phyloP scores from a whole-genome alignment of 2,888 invertebrate genomes.

The Bursaphelenchus okinawaensis region DNA sequence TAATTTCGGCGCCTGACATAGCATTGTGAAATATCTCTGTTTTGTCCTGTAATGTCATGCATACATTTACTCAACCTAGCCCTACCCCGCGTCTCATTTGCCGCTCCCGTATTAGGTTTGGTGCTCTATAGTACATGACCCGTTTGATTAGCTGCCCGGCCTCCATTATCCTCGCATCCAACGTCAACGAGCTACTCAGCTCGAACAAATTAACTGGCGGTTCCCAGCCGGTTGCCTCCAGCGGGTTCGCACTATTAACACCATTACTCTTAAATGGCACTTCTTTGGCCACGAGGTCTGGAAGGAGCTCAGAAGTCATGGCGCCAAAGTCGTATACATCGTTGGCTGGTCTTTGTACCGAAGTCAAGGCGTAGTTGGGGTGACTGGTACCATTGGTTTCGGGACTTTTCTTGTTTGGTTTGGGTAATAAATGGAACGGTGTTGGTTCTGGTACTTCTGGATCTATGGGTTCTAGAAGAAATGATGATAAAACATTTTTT shows the following conservation, averaged over 20 bases:
- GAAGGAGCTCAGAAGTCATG: conserved; percentile 19
- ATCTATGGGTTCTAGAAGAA: neutral
- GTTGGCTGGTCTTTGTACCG: no score
- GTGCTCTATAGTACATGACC: conserved; percentile 33
- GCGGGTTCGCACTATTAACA: neutral
- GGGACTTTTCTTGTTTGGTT: neutral
- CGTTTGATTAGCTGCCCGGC: conserved; percentile 33
- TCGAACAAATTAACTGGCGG: conserved; percentile 32
- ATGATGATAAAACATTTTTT: neutral
- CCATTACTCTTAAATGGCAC: neutral
- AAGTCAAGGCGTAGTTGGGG: neutral
- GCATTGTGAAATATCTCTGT: conserved; percentile 61
- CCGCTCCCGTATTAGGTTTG: conserved; percentile 40
- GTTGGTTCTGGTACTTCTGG: neutral
- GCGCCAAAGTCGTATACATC: conserved; percentile 14
- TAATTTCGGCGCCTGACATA: conserved; percentile 74
- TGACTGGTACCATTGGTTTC: neutral
- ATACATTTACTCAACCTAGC: neutral
- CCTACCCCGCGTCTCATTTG: conserved; percentile 31
- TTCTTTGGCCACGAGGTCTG: no score
- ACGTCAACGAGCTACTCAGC: conserved; percentile 28
- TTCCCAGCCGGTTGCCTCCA: conserved; percentile 12
- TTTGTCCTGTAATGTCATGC: conserved; percentile 9
- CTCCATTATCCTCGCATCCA: conserved; percentile 36
- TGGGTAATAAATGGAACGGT: neutral